A percentile compares a stretch with the other conserved stretches of the same genome.
phyloP scores from a whole-genome alignment of 1,140 invertebrate genomes.

The Thaumatotibia leucotreta region DNA sequence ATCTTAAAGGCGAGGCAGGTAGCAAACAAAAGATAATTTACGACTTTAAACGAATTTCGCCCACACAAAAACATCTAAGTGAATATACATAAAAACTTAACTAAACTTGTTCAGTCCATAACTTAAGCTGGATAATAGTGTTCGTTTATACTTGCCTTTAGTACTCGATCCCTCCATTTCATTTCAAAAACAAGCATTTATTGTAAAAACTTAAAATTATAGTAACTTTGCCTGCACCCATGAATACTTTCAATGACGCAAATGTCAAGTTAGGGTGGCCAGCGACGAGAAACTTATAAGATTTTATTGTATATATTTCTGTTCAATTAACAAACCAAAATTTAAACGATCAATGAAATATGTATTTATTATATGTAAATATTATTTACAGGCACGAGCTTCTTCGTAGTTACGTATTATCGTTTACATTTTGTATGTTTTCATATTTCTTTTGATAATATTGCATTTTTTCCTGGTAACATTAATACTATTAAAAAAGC shows the following conservation, averaged over 20 bases:
- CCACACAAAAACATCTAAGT: constrained; percentile 52
- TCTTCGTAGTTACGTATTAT: too few species aligned
- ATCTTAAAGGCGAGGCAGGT: constrained; percentile 23
- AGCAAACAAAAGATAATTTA: constrained; percentile 55
- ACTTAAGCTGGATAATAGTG: background rate
- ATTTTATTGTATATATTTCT: too few species aligned
- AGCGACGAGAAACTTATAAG: background rate
- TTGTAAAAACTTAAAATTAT: constrained; percentile 35
- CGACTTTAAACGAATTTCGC: constrained; percentile 47
- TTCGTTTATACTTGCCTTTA: constrained; percentile 41
- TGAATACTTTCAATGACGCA: constrained; percentile 14
- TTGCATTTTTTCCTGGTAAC: too few species aligned
- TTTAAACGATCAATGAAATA: too few species aligned
- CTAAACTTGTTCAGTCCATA: background rate
- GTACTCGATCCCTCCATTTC: constrained; percentile 56
- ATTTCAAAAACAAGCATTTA: constrained; percentile 42
- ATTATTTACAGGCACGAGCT: too few species aligned
- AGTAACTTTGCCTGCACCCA: constrained; percentile 18
- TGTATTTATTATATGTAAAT: too few species aligned
- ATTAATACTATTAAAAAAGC: too few species aligned
- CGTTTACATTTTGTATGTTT: too few species aligned
- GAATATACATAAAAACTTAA: constrained; percentile 21
- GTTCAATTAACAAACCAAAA: too few species aligned
- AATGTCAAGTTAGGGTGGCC: constrained; percentile 8
- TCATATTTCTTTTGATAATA: too few species aligned